Evolutionary conservation across 2,888 invertebrate species (phyloP).

Genomic region (Hyles lineata): DNA sequence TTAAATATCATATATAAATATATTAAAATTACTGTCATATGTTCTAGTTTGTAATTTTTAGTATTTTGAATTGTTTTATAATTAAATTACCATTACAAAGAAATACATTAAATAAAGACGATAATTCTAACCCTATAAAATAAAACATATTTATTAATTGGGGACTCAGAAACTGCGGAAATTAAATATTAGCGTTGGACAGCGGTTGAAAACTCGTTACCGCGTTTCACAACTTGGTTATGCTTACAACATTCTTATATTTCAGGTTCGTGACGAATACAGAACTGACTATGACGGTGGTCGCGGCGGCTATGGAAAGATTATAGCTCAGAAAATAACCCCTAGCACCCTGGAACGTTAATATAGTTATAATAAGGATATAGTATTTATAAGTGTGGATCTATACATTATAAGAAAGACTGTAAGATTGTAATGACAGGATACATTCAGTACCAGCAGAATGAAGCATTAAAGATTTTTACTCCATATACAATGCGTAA

Average conservation of each 20-base stretch:
- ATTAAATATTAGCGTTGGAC: too few relatives aligned
- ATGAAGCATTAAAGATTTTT: constrained; percentile 39
- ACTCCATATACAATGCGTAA: neutral
- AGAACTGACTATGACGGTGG: constrained; percentile 98
- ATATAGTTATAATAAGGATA: constrained; percentile 44
- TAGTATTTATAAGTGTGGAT: constrained; percentile 37
- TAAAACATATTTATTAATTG: too few relatives aligned
- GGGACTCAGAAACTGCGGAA: too few relatives aligned
- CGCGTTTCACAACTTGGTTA: too few relatives aligned
- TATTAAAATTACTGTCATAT: too few relatives aligned
- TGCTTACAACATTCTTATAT: constrained; percentile 35
- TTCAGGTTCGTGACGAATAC: constrained; percentile 97
- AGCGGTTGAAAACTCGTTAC: too few relatives aligned
- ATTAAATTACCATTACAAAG: too few relatives aligned
- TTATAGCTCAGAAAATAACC: constrained; percentile 93
- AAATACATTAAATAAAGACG: too few relatives aligned
- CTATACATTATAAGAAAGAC: constrained; percentile 45
- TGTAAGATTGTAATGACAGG: constrained; percentile 39
- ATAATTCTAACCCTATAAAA: too few relatives aligned
- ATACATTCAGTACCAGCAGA: constrained; percentile 51
- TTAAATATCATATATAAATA: too few relatives aligned
- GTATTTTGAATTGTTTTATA: too few relatives aligned
- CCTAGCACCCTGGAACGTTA: constrained; percentile 85
- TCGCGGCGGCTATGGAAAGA: constrained; percentile 98
- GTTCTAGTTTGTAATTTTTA: too few relatives aligned